Evolutionary conservation across 1,140 invertebrate species (phyloP).

Genomic region (Oncopodura yosiiana): DNA sequence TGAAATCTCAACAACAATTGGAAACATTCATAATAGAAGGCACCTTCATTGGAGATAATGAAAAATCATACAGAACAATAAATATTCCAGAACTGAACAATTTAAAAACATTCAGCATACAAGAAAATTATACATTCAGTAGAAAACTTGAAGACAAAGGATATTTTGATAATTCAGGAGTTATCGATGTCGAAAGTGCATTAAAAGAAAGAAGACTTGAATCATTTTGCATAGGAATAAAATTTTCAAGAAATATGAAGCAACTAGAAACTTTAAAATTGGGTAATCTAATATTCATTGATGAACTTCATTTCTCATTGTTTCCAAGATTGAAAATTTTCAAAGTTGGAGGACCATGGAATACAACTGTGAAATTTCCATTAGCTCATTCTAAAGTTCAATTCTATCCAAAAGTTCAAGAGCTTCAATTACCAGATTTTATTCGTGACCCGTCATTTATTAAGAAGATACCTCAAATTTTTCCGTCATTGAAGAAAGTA

Average conservation of each 20-base stretch:
- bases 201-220: no score
- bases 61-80: no score
- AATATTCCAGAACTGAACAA: no score
- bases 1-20: not conserved
- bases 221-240: not conserved
- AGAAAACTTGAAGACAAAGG: no score
- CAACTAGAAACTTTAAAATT: slow-evolving; percentile 3
- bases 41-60: no score
- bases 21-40: not conserved
- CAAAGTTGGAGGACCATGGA: slow-evolving; percentile 21
- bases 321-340: slow-evolving; percentile 12
- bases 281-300: slow-evolving; percentile 25
- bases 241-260: not conserved
- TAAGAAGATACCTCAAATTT: slow-evolving; percentile 11
- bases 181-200: no score
- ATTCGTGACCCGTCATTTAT: slow-evolving; percentile 20
- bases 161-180: no score
- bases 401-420: not conserved
- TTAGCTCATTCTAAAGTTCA: not conserved
- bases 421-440: slow-evolving; percentile 24
- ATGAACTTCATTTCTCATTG: slow-evolving; percentile 17
- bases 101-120: no score
- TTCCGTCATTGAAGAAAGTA: slow-evolving; percentile 13
- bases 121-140: no score
- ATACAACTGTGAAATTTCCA: slow-evolving; percentile 16